phyloP scores from a whole-genome alignment of 2,797 vertebrate genomes.

The Okamejei kenojei region DNA sequence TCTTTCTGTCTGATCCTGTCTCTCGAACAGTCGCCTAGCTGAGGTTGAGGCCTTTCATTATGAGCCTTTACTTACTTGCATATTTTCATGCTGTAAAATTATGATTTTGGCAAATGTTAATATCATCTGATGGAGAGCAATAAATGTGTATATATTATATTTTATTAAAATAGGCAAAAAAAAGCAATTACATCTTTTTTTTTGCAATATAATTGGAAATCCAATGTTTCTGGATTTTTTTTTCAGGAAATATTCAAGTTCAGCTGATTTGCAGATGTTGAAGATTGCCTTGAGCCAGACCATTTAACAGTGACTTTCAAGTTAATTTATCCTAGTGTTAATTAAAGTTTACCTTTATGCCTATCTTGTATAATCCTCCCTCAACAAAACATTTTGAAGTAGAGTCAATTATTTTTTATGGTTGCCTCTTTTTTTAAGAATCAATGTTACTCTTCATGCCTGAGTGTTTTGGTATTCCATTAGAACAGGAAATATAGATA shows the following conservation, averaged over 20 bases:
- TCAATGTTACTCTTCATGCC: background rate
- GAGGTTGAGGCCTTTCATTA: background rate
- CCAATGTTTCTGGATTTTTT: background rate
- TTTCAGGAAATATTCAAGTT: slow-evolving; percentile 65
- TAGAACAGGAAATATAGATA: too few species aligned
- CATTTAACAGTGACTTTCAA: slow-evolving; percentile 65
- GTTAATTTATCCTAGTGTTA: slow-evolving; percentile 51
- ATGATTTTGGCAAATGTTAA: background rate
- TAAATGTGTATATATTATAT: background rate
- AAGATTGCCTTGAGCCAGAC: slow-evolving; percentile 68
- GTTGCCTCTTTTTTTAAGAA: background rate
- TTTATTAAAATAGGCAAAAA: background rate
- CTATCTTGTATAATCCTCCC: slow-evolving; percentile 40
- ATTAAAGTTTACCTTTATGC: background rate
- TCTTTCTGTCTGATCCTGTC: background rate
- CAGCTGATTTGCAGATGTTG: slow-evolving; percentile 73
- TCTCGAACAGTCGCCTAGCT: background rate
- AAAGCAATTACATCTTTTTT: background rate
- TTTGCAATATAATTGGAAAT: background rate
- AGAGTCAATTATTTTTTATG: background rate
- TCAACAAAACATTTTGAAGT: background rate
- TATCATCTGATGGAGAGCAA: background rate
- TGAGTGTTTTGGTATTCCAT: background rate
- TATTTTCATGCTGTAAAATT: background rate
- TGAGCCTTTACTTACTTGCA: background rate